Evolutionary conservation across 2,888 invertebrate genomes (phyloP), one percentile per base, ranked within the genome.

Genomic region (Pimpla rufipes): DNA sequence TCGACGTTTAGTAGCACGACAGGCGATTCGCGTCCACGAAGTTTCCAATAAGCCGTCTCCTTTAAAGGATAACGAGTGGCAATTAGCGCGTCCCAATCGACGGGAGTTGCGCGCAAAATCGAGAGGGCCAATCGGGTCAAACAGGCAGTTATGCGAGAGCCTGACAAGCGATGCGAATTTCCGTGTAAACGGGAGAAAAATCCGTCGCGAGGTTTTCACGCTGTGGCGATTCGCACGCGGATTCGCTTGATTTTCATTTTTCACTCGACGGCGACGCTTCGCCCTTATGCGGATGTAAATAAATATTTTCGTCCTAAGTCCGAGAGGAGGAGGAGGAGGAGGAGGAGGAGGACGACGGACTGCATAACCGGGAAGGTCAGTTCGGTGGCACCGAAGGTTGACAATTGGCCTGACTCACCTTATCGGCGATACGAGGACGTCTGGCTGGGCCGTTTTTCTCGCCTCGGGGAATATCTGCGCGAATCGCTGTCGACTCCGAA

Each of bases 351-450:
- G 76, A 74, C 78, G 64, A 55, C 13, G 42, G 80, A 83, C 83
- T 80, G 80, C 79, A 80, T 80, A 83, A 83, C 77, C 77, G 62
- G 83, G 55, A 80, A 83, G 83, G 83, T 83, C 83, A 80, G 59
- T 83, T 77, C 73, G 64, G 29, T 73, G 66, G 21, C 75, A 55
- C 16, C 59, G 71, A 79, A 73, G 80, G 79, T 83, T 80, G 73
- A 68, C 37, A 40, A 62, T 68, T 47, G 10, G 47, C 73, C 23
- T n/a, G 40, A 76, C 80, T 80, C 47, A 83, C 83, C 83, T 68
- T 79, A 59, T 64, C 47, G 40, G 47, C 40, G 8, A 35, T 79
- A 68, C 23, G 77, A 50, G 11, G 47, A 42, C 73, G 16, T 73
- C 73, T 59, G 47, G n/a, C 18, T 73, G 37, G 11, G 23, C 11